Conservation (phyloP, 2,113 vertebrate genomes). For the Nibea coibor region DNA sequence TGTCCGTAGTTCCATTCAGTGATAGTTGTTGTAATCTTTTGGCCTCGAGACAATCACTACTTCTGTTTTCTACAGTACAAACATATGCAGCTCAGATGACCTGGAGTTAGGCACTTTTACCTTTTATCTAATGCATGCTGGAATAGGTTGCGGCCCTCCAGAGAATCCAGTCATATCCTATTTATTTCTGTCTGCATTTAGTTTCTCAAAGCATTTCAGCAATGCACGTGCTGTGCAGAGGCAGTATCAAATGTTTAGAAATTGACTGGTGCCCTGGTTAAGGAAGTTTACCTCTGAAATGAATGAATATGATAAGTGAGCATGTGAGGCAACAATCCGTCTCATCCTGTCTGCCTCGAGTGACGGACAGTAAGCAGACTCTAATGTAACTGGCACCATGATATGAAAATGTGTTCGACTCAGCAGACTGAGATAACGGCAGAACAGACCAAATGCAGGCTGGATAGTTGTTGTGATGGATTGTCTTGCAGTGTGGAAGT, state of each 20-base stretch:
- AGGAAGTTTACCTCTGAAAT: background rate
- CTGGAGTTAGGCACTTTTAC: background rate
- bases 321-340: constrained; percentile 4
- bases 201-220: background rate
- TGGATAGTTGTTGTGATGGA: constrained; percentile 44
- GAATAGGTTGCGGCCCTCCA: background rate
- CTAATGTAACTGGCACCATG: constrained; percentile 19
- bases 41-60: background rate
- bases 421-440: constrained; percentile 32
- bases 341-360: constrained; percentile 4
- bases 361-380: constrained; percentile 26
- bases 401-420: constrained; percentile 33
- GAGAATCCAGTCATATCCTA: background rate
- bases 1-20: background rate
- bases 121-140: background rate
- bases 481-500: constrained; percentile 22
- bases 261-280: background rate
- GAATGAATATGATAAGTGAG: constrained; percentile 11
- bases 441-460: constrained; percentile 30
- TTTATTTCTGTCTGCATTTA: background rate
- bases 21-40: background rate
- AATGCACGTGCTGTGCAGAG: background rate
- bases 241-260: background rate
- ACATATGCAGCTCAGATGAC: background rate
- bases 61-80: background rate